These are phyloP conservation scores for Antigone vipio DNA, from an alignment of 2,113 vertebrate genomes.

Conservation along the genomic window DNA sequence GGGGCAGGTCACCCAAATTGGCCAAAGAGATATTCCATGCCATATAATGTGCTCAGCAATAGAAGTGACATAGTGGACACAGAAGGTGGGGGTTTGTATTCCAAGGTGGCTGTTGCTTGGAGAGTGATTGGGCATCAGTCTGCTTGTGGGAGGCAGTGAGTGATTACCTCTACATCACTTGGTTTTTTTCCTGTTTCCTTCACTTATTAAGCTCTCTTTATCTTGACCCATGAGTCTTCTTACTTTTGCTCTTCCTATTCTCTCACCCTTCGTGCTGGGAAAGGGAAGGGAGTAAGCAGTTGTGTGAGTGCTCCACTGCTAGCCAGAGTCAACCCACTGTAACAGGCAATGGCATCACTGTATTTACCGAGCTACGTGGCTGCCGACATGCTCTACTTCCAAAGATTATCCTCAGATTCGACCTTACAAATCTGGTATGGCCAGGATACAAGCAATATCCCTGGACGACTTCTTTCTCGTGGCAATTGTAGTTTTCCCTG, in stretches of 20 bases:
- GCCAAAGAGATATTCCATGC: not conserved
- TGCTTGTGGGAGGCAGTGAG: not conserved
- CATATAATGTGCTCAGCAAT: not conserved
- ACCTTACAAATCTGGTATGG: not conserved
- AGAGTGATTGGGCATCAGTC: not conserved
- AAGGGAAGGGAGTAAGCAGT: fast-evolving
- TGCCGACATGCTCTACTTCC: not conserved
- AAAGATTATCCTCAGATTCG: not conserved
- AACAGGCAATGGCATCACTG: not conserved
- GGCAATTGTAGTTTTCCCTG: not conserved
- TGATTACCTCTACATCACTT: not conserved
- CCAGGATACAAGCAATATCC: not conserved
- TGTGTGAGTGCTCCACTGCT: not conserved
- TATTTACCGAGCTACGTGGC: not conserved
- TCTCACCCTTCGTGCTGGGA: not conserved
- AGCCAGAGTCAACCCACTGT: not conserved
- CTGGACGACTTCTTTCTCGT: not conserved
- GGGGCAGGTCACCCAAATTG: not conserved
- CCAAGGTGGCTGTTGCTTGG: not conserved
- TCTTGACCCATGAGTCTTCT: not conserved
- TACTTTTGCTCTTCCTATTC: not conserved
- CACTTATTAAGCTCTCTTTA: not conserved
- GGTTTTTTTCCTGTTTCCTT: not conserved
- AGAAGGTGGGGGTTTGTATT: not conserved
- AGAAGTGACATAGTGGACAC: not conserved